Percentiles rank a stretch among this genome's conserved stretches.
Evolutionary conservation across 2,113 vertebrate species (phyloP).

Genomic region (Galbula dea): DNA sequence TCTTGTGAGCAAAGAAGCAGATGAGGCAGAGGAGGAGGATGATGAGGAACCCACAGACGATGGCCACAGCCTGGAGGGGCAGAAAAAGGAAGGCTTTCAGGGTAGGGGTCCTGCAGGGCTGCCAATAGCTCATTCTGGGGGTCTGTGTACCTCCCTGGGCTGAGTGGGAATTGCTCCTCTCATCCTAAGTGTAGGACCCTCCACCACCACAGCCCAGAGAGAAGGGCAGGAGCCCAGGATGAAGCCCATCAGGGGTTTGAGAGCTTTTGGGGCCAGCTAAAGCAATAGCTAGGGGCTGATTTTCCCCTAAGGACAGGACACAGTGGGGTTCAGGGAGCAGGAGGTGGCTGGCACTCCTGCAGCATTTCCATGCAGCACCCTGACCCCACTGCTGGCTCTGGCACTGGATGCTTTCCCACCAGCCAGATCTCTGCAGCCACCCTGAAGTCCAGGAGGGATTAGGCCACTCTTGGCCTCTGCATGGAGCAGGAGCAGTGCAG

Average conservation of each 20-base stretch:
- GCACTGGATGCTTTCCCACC: fast-evolving
- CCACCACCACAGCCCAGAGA: fast-evolving
- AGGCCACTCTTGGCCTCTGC: background rate
- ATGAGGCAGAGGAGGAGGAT: conserved; percentile 76
- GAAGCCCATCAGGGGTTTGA: background rate
- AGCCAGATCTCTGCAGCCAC: background rate
- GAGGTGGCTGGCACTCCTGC: background rate
- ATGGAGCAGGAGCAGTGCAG: background rate
- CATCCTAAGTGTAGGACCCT: background rate
- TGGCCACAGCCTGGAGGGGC: conserved; percentile 74
- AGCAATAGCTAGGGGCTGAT: fast-evolving
- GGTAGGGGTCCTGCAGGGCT: background rate
- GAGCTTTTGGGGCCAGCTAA: background rate
- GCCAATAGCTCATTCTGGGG: fast-evolving
- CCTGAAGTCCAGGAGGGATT: fast-evolving
- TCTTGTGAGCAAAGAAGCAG: conserved; percentile 83
- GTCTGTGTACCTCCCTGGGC: background rate
- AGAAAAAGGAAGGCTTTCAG: background rate
- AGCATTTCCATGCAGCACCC: background rate
- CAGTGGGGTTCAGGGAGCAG: background rate
- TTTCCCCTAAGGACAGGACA: background rate
- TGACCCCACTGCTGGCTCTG: fast-evolving
- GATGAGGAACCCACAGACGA: conserved; percentile 81
- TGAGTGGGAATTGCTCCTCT: background rate
- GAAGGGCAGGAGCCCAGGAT: background rate